Evolutionary conservation across 1,140 invertebrate genomes (phyloP).

Genomic region (Macrocentrus cingulum): DNA sequence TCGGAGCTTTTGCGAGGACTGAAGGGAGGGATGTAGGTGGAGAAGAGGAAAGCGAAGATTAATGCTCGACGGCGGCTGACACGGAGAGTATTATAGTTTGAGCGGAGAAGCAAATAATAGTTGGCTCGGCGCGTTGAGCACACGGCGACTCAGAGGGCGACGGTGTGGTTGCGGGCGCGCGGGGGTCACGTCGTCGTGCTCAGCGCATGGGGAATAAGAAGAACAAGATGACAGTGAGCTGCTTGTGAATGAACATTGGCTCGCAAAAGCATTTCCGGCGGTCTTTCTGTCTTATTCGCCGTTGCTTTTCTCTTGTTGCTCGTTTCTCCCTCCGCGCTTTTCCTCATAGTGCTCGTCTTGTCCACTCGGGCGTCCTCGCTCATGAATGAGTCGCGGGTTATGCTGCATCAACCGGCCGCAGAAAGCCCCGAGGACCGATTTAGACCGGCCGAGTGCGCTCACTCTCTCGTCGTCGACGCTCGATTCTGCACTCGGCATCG

Average conservation of each 20-base stretch:
- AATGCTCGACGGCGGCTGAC: constrained; percentile 17
- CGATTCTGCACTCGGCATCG: too few species aligned
- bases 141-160: too few species aligned
- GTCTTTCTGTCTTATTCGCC: constrained; percentile 14
- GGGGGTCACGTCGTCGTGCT: too few species aligned
- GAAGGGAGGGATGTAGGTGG: background rate
- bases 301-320: constrained; percentile 13
- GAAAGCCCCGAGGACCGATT: constrained; percentile 46
- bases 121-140: too few species aligned
- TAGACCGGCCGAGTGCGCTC: constrained; percentile 34
- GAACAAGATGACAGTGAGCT: constrained; percentile 31
- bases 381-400: constrained; percentile 43
- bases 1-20: background rate
- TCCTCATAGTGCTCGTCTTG: constrained; percentile 34
- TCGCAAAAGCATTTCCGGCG: constrained; percentile 54
- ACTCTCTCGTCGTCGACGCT: constrained; percentile 9
- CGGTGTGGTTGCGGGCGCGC: too few species aligned
- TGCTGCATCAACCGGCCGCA: background rate
- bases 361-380: constrained; percentile 32
- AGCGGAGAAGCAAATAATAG: background rate
- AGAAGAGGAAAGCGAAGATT: constrained; percentile 14
- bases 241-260: constrained; percentile 59
- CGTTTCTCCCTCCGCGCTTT: constrained; percentile 25
- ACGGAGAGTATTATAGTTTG: background rate
- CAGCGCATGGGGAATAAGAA: too few species aligned